Evolutionary conservation across 2,797 vertebrate species (phyloP).

Genomic region (Myripristis jacobus): DNA sequence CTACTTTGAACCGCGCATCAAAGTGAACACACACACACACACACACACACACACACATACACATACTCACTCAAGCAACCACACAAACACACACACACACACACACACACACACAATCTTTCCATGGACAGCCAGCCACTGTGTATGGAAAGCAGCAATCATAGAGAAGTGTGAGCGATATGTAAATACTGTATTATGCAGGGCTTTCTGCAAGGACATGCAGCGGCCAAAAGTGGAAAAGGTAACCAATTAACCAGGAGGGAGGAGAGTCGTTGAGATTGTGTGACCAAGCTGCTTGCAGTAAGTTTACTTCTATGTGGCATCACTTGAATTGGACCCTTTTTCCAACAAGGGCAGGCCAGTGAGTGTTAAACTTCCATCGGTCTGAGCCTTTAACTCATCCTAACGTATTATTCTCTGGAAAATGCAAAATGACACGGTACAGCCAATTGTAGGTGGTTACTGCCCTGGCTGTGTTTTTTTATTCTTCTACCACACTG

Average conservation of each 20-base stretch:
- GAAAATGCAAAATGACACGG: no score
- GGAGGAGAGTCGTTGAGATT: not conserved
- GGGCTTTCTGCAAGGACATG: conserved; percentile 48
- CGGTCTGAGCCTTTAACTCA: no score
- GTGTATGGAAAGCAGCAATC: conserved; percentile 61
- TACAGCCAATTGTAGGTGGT: no score
- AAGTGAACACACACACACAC: conserved; percentile 73
- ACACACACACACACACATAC: conserved; percentile 40
- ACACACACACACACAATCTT: conserved; percentile 32
- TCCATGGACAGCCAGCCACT: conserved; percentile 48
- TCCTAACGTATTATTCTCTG: no score
- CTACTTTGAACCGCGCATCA: conserved; percentile 84
- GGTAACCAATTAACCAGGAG: conserved; percentile 51
- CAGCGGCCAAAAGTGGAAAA: conserved; percentile 46
- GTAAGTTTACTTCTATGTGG: no score
- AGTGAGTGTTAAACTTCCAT: no score
- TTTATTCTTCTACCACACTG: no score
- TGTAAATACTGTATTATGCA: conserved; percentile 63
- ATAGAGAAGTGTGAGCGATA: conserved; percentile 52
- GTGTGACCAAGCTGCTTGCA: no score
- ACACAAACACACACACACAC: conserved; percentile 38
- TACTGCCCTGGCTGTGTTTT: no score
- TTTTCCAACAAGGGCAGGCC: no score
- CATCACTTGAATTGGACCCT: no score
- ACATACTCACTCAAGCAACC: no score